Conservation (phyloP, 1,140 invertebrate genomes). For the Drosophila ambigua region DNA sequence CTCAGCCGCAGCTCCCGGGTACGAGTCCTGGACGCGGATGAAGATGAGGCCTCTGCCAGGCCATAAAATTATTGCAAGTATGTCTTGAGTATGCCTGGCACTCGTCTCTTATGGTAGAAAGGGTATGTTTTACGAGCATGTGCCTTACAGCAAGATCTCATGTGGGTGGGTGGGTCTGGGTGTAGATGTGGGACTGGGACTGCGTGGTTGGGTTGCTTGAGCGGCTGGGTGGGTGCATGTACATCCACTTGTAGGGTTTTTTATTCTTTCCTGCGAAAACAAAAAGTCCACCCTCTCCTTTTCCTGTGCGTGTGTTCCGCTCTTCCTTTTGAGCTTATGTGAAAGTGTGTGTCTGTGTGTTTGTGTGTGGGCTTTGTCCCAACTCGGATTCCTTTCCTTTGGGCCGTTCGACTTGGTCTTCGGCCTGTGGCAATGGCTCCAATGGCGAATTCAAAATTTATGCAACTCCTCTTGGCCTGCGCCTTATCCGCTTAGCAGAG, state of each 20-base stretch:
- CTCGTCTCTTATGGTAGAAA: constrained; percentile 64
- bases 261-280: constrained; percentile 77
- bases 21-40: constrained; percentile 23
- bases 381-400: constrained; percentile 31
- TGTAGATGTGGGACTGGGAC: neutral
- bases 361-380: constrained; percentile 21
- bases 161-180: constrained; percentile 26
- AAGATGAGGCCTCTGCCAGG: constrained; percentile 64
- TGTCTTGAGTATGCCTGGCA: constrained; percentile 79
- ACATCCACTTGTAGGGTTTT: constrained; percentile 76
- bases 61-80: constrained; percentile 81
- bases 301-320: constrained; percentile 51
- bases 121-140: constrained; percentile 77
- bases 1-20: constrained; percentile 14
- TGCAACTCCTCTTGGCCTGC: constrained; percentile 9
- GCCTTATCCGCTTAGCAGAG: no score
- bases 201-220: no score
- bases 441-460: constrained; percentile 48
- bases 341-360: constrained; percentile 20
- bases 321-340: constrained; percentile 40
- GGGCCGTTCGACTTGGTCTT: constrained; percentile 22
- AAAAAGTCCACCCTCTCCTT: constrained; percentile 66
- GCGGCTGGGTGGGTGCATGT: constrained; percentile 22
- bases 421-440: constrained; percentile 48
- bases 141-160: constrained; percentile 63